Evolutionary conservation across 2,888 invertebrate species (phyloP).

Genomic region (Geophilus truncorum): DNA sequence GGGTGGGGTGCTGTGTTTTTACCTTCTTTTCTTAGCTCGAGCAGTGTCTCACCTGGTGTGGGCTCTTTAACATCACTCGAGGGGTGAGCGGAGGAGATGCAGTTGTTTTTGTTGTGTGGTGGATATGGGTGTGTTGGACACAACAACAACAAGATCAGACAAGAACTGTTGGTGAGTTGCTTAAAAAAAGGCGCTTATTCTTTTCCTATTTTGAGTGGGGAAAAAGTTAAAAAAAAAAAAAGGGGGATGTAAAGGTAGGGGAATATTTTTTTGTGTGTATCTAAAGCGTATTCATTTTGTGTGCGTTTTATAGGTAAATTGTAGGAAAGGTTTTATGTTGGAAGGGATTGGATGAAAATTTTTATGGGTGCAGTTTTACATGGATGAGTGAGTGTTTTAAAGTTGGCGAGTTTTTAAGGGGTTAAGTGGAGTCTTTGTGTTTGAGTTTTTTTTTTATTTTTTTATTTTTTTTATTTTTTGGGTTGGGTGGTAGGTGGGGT

Average conservation of each 20-base stretch:
- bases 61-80: background rate
- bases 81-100: background rate
- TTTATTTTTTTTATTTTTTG: too few species aligned
- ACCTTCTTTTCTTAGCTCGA: background rate
- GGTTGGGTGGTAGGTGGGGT: too few species aligned
- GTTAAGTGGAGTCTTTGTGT: background rate
- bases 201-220: background rate
- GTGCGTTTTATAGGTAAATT: background rate
- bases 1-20: slow-evolving; percentile 3
- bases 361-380: background rate
- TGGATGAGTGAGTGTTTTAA: too few species aligned
- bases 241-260: background rate
- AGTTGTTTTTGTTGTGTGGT: slow-evolving; percentile 2
- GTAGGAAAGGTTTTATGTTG: background rate
- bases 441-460: background rate
- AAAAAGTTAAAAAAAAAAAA: background rate
- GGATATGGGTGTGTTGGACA: background rate
- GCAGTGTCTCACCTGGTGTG: slow-evolving; percentile 4
- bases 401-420: too few species aligned
- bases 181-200: background rate
- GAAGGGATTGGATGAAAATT: too few species aligned
- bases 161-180: background rate
- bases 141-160: background rate
- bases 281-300: background rate
- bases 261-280: too few species aligned